phyloP scores from a whole-genome alignment of 2,797 vertebrate species.

The Nyctalus aviator region DNA sequence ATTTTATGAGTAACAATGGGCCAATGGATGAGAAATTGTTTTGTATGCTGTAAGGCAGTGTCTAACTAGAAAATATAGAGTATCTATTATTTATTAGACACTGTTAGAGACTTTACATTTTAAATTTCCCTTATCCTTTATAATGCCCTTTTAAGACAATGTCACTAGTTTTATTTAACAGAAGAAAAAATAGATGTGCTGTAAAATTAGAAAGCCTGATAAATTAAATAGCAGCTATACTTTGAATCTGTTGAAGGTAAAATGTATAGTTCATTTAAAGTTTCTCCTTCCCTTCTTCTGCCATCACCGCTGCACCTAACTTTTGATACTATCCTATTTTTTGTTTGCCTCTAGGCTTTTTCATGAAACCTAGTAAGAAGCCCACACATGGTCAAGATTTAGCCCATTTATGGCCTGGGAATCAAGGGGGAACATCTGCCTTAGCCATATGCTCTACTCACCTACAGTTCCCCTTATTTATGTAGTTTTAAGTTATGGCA shows the following conservation, averaged over 20 bases:
- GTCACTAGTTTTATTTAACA: background rate
- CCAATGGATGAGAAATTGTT: background rate
- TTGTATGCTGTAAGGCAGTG: background rate
- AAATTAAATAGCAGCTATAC: background rate
- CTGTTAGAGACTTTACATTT: background rate
- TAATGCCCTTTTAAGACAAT: background rate
- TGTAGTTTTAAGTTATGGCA: background rate
- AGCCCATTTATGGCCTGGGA: background rate
- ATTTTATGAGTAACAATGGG: background rate
- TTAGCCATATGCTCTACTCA: background rate
- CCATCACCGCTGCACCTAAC: background rate
- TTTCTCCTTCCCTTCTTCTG: background rate
- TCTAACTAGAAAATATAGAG: background rate
- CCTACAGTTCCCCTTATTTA: background rate
- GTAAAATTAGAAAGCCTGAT: background rate
- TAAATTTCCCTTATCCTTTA: background rate
- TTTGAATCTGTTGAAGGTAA: background rate
- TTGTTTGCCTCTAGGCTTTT: background rate
- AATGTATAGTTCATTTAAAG: background rate
- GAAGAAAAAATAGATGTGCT: background rate
- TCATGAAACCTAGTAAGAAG: background rate
- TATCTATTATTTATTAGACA: background rate
- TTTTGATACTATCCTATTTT: background rate
- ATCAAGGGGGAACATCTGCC: background rate
- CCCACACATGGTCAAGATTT: background rate